Evolutionary conservation across 2,888 invertebrate genomes (phyloP).

Genomic region (Theretra japonica): DNA sequence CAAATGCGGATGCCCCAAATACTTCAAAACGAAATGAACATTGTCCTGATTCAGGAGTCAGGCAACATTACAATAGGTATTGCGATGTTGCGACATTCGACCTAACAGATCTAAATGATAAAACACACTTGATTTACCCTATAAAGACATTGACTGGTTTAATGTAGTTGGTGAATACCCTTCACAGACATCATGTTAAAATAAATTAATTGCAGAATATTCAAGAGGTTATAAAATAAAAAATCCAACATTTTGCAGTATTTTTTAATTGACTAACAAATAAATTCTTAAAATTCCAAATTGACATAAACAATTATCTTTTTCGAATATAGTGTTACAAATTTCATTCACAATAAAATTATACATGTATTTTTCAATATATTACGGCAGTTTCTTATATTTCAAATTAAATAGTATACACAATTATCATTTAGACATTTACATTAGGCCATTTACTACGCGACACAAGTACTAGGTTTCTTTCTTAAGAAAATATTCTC

Average conservation of each 20-base stretch:
- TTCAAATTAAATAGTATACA: neutral
- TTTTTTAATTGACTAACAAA: conserved; percentile 79
- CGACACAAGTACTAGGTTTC: conserved; percentile 9
- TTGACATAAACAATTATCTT: conserved; percentile 60
- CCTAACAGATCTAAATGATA: too few species aligned
- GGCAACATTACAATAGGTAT: too few species aligned
- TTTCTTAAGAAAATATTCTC: neutral
- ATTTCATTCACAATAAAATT: conserved; percentile 25
- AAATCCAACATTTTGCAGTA: conserved; percentile 53
- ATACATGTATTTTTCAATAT: conserved; percentile 10
- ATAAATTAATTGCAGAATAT: neutral
- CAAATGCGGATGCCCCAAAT: too few species aligned
- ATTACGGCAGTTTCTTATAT: conserved; percentile 13
- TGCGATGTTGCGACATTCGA: too few species aligned
- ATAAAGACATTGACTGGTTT: too few species aligned
- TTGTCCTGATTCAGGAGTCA: too few species aligned
- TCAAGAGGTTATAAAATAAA: conserved; percentile 27
- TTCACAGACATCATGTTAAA: neutral
- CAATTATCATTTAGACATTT: neutral
- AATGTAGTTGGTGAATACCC: too few species aligned
- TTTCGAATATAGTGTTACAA: conserved; percentile 20
- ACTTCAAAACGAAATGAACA: too few species aligned
- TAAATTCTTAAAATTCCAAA: conserved; percentile 67
- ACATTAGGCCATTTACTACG: conserved; percentile 13
- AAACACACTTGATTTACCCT: too few species aligned